A percentile compares a stretch with the other conserved stretches of the same genome.
Evolutionary conservation across 2,113 vertebrate species (phyloP).

Genomic region (Cyanoramphus novaezelandiae): DNA sequence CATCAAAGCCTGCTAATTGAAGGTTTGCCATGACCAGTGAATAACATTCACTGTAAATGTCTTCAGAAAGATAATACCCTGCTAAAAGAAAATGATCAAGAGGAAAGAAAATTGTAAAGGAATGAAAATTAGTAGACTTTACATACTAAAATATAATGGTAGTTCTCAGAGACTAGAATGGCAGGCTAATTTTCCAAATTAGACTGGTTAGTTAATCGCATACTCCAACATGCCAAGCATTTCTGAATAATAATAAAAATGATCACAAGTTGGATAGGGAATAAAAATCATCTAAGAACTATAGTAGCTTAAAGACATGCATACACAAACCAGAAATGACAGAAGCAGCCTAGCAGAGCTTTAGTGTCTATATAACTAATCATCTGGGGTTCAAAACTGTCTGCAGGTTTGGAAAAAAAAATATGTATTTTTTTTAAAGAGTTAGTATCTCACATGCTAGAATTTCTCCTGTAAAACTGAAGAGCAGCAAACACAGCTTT

Average conservation of each 20-base stretch:
- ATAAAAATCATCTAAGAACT: not conserved
- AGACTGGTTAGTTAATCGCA: slow-evolving; percentile 40
- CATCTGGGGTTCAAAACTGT: not conserved
- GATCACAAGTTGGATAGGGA: not conserved
- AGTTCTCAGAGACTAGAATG: slow-evolving; percentile 5
- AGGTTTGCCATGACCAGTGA: slow-evolving; percentile 68
- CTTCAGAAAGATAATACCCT: slow-evolving; percentile 70
- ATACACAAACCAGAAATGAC: not conserved
- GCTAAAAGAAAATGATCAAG: slow-evolving; percentile 64
- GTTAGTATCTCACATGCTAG: not conserved
- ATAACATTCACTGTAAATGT: slow-evolving; percentile 49
- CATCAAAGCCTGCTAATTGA: slow-evolving; percentile 69
- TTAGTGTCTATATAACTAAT: not conserved
- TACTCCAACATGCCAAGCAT: not conserved
- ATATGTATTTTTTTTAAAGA: not conserved
- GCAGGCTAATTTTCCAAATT: slow-evolving; percentile 57
- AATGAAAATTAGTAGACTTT: slow-evolving; percentile 67
- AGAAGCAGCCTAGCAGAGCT: not conserved
- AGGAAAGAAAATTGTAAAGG: slow-evolving; percentile 41
- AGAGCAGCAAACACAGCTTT: not conserved
- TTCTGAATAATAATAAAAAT: slow-evolving; percentile 32
- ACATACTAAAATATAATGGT: slow-evolving; percentile 58
- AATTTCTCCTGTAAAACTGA: not conserved
- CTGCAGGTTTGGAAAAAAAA: not conserved
- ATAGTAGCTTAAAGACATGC: not conserved